A percentile compares a stretch with the other conserved stretches of the same genome.
These are phyloP conservation scores for Drosophila simulans DNA, from an alignment of 1,140 invertebrate species.

Conservation along the genomic window DNA sequence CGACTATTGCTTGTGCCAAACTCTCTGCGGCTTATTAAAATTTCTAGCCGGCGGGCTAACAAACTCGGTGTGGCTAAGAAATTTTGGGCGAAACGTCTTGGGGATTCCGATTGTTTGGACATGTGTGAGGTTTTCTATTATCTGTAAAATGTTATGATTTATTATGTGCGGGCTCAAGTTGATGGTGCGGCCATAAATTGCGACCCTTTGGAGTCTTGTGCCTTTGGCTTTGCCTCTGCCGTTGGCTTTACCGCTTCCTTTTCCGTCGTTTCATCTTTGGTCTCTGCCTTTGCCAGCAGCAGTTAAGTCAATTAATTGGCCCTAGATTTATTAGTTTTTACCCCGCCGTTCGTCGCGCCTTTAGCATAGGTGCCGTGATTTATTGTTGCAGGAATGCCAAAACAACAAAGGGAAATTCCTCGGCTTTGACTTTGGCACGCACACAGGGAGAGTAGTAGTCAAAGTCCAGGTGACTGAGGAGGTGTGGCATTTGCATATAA, in stretches of 20 bases:
- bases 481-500: slow-evolving; percentile 75
- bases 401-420: slow-evolving; percentile 43
- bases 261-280: slow-evolving; percentile 13
- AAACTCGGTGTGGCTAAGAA: slow-evolving; percentile 12
- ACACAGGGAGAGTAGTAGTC: slow-evolving; percentile 23
- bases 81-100: slow-evolving; percentile 9
- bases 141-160: slow-evolving; percentile 80
- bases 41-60: slow-evolving; percentile 54
- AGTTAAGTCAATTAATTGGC: slow-evolving; percentile 82
- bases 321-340: slow-evolving; percentile 79
- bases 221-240: slow-evolving; percentile 13
- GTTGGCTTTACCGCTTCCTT: slow-evolving; percentile 8
- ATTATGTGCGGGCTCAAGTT: slow-evolving; percentile 79
- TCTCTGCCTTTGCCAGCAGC: slow-evolving; percentile 54
- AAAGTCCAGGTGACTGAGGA: slow-evolving; percentile 34
- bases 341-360: neutral
- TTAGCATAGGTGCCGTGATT: slow-evolving; percentile 62
- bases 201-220: slow-evolving; percentile 49
- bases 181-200: slow-evolving; percentile 72
- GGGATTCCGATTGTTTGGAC: slow-evolving; percentile 30
- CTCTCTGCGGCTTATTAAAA: slow-evolving; percentile 63
- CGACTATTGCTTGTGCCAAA: slow-evolving; percentile 11
- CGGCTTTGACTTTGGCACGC: slow-evolving; percentile 53
- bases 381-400: slow-evolving; percentile 60
- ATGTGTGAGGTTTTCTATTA: slow-evolving; percentile 74